Conservation (phyloP, 1,140 invertebrate species). For the Hetaerina americana region DNA sequence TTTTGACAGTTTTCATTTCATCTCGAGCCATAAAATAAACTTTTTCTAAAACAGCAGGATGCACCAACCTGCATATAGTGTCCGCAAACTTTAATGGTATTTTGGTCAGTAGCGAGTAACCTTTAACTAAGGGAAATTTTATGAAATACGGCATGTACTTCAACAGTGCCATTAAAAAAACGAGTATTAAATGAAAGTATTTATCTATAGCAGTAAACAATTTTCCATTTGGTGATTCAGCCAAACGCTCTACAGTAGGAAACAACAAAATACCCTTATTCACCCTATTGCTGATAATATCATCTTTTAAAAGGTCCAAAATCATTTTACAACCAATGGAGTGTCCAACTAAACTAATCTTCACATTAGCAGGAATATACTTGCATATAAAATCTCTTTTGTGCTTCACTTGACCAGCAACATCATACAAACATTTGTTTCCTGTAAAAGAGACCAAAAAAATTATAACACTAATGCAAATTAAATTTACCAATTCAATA, state of each 20-base stretch:
- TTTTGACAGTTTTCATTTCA: constrained; percentile 45
- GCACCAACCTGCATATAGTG: constrained; percentile 35
- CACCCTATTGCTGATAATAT: constrained; percentile 32
- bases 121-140: constrained; percentile 32
- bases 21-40: constrained; percentile 45
- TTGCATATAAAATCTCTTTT: constrained; percentile 62
- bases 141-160: constrained; percentile 41
- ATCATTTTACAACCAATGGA: constrained; percentile 73
- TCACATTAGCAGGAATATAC: constrained; percentile 49
- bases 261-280: constrained; percentile 56
- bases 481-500: background rate
- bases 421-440: constrained; percentile 40
- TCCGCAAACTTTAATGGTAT: constrained; percentile 26
- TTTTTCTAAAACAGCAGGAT: constrained; percentile 35
- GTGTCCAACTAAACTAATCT: constrained; percentile 65
- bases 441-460: constrained; percentile 14
- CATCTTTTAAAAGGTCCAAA: constrained; percentile 53
- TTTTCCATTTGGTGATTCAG: constrained; percentile 51
- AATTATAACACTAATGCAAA: background rate
- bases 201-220: constrained; percentile 39
- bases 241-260: constrained; percentile 70
- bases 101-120: constrained; percentile 27
- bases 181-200: constrained; percentile 36
- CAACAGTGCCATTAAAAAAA: constrained; percentile 42
- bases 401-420: constrained; percentile 66